Evolutionary conservation across 1,140 invertebrate genomes (phyloP).

Genomic region (Gerris buenoi): DNA sequence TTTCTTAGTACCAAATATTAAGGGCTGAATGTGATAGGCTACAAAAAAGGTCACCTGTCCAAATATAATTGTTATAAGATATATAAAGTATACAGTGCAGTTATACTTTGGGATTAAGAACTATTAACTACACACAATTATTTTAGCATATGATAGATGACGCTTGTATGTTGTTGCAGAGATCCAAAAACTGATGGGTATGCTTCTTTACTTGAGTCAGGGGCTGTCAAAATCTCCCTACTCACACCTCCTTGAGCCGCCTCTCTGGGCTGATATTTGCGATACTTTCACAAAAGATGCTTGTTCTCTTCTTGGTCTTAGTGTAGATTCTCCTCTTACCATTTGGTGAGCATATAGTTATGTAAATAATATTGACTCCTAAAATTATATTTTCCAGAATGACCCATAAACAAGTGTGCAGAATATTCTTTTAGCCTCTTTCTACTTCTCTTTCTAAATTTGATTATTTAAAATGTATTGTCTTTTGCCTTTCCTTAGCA

Average conservation of each 20-base stretch:
- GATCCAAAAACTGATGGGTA: conserved; percentile 78
- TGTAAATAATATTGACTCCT: too few species aligned
- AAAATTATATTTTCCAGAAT: too few species aligned
- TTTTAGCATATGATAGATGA: too few species aligned
- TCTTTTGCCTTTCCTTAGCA: conserved; percentile 41
- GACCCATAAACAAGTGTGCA: too few species aligned
- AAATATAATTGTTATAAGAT: neutral
- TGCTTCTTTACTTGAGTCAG: conserved; percentile 62
- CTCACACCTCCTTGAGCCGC: conserved; percentile 55
- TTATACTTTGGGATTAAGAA: too few species aligned
- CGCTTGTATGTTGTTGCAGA: conserved; percentile 32
- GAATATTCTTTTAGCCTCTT: too few species aligned
- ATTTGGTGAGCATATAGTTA: conserved; percentile 50
- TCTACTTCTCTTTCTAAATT: too few species aligned
- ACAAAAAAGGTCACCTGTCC: too few species aligned
- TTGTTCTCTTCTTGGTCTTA: conserved; percentile 74
- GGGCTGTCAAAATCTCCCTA: conserved; percentile 72
- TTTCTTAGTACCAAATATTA: too few species aligned
- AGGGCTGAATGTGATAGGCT: too few species aligned
- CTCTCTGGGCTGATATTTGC: conserved; percentile 69
- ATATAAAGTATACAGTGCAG: neutral
- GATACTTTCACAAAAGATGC: conserved; percentile 88
- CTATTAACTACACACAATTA: too few species aligned
- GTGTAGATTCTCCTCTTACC: conserved; percentile 66
- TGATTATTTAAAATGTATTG: too few species aligned